Evolutionary conservation across 2,888 invertebrate genomes (phyloP).

Genomic region (Zhuqinia jingwanae): DNA sequence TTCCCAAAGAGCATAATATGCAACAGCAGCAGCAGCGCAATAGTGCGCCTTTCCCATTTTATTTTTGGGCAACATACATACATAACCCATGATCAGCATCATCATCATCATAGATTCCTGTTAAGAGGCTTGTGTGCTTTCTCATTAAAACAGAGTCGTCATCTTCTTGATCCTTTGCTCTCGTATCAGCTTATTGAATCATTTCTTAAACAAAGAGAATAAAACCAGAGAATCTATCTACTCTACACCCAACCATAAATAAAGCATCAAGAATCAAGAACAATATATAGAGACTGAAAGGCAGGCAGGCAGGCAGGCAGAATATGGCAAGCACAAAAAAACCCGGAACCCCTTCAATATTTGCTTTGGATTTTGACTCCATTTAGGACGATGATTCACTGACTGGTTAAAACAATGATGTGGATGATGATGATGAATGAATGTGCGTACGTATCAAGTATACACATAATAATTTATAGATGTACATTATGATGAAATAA

Average conservation of each 20-base stretch:
- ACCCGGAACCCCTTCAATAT: conserved; percentile 39
- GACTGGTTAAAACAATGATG: conserved; percentile 33
- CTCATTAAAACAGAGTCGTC: conserved; percentile 57
- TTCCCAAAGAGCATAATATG: background rate
- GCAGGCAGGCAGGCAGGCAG: conserved; percentile 16
- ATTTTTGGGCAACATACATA: too few relatives aligned
- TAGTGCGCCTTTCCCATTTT: background rate
- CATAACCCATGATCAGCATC: too few relatives aligned
- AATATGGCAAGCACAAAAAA: conserved; percentile 30
- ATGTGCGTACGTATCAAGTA: background rate
- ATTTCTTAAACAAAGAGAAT: conserved; percentile 50
- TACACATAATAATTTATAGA: background rate
- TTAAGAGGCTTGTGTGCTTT: conserved; percentile 8
- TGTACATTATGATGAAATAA: background rate
- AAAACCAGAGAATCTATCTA: background rate
- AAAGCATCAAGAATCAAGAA: background rate
- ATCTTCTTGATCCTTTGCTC: conserved; percentile 47
- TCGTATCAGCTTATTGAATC: conserved; percentile 65
- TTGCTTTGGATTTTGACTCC: conserved; percentile 57
- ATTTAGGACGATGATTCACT: conserved; percentile 26
- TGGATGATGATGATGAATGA: background rate
- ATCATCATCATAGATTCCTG: conserved; percentile 15
- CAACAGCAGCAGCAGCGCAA: too few relatives aligned
- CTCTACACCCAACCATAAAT: background rate
- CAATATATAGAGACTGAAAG: background rate